These are phyloP conservation scores for Drosophila setifemur DNA, from an alignment of 1,140 invertebrate species.

Conservation along the genomic window DNA sequence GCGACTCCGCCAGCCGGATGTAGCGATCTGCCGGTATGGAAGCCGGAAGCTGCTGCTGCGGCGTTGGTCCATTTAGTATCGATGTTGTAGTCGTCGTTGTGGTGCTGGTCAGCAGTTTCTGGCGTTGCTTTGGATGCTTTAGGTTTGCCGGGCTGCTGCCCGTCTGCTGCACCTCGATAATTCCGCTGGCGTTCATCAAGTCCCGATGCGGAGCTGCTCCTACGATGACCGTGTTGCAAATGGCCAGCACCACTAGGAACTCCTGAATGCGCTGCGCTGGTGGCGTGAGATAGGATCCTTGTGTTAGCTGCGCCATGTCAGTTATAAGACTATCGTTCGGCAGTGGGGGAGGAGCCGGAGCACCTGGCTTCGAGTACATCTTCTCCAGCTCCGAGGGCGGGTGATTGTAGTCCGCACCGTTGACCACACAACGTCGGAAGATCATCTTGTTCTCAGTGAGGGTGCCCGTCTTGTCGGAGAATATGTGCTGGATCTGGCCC, in stretches of 20 bases:
- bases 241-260: conserved; percentile 94
- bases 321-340: conserved; percentile 87
- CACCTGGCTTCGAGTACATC: conserved; percentile 83
- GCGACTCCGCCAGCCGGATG: conserved; percentile 87
- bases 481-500: conserved; percentile 97
- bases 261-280: conserved; percentile 88
- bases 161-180: conserved; percentile 84
- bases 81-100: conserved; percentile 53
- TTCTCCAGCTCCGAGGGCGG: conserved; percentile 85
- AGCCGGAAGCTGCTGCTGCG: conserved; percentile 23
- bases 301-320: conserved; percentile 83
- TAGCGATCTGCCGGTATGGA: conserved; percentile 84
- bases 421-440: conserved; percentile 94
- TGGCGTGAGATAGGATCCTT: conserved; percentile 67
- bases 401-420: conserved; percentile 94
- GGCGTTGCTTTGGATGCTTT: conserved; percentile 42
- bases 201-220: conserved; percentile 94
- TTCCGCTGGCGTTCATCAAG: conserved; percentile 91
- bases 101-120: conserved; percentile 28
- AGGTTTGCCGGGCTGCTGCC: conserved; percentile 36
- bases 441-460: conserved; percentile 99
- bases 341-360: conserved; percentile 84
- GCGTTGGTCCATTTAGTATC: conserved; percentile 46
- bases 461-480: conserved; percentile 99
- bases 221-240: conserved; percentile 98